phyloP scores from a whole-genome alignment of 2,113 vertebrate species.

The Saguinus imperator region DNA sequence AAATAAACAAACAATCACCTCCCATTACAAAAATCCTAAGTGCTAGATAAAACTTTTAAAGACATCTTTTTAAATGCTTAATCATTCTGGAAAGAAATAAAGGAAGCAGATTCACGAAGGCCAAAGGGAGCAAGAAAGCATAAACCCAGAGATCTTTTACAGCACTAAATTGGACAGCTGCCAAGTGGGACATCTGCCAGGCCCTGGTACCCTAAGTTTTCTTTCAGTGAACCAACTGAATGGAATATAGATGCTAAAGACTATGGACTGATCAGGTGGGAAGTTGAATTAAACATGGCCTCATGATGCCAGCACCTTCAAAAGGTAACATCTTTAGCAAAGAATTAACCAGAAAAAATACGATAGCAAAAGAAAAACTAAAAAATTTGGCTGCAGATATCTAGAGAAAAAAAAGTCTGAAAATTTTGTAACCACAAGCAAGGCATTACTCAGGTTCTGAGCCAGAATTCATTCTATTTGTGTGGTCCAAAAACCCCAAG shows the following conservation, averaged over 20 bases:
- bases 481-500: slow-evolving; percentile 66
- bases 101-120: neutral
- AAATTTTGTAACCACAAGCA: slow-evolving; percentile 60
- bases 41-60: neutral
- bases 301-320: neutral
- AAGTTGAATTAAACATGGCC: neutral
- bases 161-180: neutral
- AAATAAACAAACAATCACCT: neutral
- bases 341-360: slow-evolving; percentile 33
- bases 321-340: neutral
- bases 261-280: neutral
- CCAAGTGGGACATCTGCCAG: slow-evolving; percentile 3
- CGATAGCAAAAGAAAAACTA: slow-evolving; percentile 29
- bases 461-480: slow-evolving; percentile 62
- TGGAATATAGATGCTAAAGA: neutral
- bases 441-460: slow-evolving; percentile 51
- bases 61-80: slow-evolving; percentile 51
- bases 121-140: slow-evolving; percentile 31
- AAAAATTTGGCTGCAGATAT: slow-evolving; percentile 21
- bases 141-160: slow-evolving; percentile 12
- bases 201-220: neutral
- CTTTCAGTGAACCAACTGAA: neutral
- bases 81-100: slow-evolving; percentile 50
- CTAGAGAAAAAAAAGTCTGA: neutral
- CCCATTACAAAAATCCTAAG: slow-evolving; percentile 20